Evolutionary conservation across 2,888 invertebrate genomes (phyloP).

Genomic region (Andrena flavipes): DNA sequence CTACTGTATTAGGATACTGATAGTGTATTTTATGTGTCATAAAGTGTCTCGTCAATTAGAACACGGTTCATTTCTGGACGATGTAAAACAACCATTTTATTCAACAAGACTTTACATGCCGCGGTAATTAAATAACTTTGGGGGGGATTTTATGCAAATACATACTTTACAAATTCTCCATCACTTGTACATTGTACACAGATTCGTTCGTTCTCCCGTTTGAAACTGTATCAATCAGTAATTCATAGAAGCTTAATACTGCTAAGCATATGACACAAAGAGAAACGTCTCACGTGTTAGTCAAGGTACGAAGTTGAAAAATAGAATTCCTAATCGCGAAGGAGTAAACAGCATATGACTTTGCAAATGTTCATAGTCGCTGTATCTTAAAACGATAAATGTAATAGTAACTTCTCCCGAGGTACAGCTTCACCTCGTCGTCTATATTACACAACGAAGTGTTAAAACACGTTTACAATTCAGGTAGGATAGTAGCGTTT

Average conservation of each 20-base stretch:
- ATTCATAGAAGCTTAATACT: constrained; percentile 12
- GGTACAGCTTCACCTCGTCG: background rate
- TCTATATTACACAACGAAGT: background rate
- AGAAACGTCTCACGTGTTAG: background rate
- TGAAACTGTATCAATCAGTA: background rate
- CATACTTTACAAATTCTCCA: background rate
- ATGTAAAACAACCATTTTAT: constrained; percentile 54
- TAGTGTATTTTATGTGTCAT: background rate
- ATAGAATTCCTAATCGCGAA: background rate
- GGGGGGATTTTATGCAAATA: constrained; percentile 16
- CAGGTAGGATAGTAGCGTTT: constrained; percentile 44
- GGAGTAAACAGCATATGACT: constrained; percentile 1
- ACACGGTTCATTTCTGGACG: constrained; percentile 14
- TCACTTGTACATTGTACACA: background rate
- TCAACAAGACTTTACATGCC: constrained; percentile 51
- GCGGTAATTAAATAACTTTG: constrained; percentile 14
- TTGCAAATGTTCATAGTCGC: background rate
- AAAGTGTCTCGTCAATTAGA: constrained; percentile 17
- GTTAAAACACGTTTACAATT: constrained; percentile 1
- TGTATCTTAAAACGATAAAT: background rate
- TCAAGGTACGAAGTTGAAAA: background rate
- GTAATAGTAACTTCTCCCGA: background rate
- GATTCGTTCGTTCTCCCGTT: background rate
- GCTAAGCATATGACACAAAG: background rate
- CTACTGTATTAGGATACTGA: background rate